phyloP scores from a whole-genome alignment of 2,113 vertebrate genomes.

The Trogon surrucura region DNA sequence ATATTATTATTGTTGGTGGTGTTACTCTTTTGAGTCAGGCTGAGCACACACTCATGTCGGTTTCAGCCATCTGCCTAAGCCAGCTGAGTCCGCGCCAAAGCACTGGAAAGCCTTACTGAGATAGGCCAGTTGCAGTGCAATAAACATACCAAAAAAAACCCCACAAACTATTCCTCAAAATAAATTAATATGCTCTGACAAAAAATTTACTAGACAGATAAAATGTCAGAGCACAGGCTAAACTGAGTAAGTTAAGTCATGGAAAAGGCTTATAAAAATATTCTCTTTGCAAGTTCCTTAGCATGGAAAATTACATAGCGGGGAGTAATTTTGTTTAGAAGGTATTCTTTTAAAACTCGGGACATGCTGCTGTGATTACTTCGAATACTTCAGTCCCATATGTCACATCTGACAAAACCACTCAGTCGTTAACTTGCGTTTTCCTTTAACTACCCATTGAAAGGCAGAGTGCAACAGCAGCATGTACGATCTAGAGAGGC shows the following conservation, averaged over 20 bases:
- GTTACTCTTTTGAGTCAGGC: neutral
- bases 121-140: neutral
- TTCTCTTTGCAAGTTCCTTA: neutral
- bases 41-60: neutral
- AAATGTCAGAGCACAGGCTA: neutral
- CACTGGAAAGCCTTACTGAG: neutral
- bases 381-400: neutral
- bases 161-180: neutral
- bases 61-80: neutral
- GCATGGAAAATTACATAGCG: neutral
- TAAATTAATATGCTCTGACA: neutral
- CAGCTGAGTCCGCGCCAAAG: neutral
- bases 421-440: neutral
- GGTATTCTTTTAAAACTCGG: neutral
- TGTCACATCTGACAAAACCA: neutral
- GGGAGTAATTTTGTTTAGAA: neutral
- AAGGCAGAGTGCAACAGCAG: neutral
- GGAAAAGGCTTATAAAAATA: neutral
- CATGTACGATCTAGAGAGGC: neutral
- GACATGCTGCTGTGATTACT: neutral
- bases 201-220: neutral
- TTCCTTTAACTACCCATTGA: neutral
- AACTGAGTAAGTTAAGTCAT: neutral
- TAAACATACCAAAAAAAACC: neutral
- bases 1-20: neutral